Evolutionary conservation across 2,113 vertebrate species (phyloP).

Genomic region (Elachura formosa): DNA sequence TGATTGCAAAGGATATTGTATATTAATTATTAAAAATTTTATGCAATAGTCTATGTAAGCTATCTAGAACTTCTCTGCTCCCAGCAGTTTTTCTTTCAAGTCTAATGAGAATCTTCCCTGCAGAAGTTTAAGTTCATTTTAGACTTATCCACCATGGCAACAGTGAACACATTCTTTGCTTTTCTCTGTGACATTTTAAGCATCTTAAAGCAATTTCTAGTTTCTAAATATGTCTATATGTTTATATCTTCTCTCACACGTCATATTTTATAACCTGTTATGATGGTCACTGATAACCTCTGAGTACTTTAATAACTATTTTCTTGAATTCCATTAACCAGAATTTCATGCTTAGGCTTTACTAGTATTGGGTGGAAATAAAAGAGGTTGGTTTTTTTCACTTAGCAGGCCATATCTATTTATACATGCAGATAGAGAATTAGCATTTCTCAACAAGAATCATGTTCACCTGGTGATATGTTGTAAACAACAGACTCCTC

Average conservation of each 20-base stretch:
- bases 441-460: background rate
- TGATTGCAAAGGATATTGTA: background rate
- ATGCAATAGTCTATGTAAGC: background rate
- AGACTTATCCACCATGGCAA: background rate
- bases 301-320: background rate
- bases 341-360: background rate
- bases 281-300: background rate
- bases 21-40: background rate
- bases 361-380: background rate
- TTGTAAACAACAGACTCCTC: background rate
- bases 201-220: background rate
- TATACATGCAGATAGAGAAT: background rate
- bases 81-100: background rate
- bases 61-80: background rate
- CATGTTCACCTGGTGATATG: background rate
- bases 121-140: background rate
- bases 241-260: background rate
- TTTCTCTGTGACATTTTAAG: background rate
- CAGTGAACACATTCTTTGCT: background rate
- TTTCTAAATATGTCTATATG: background rate
- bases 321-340: background rate
- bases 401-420: background rate
- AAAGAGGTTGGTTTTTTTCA: background rate
- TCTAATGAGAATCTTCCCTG: background rate
- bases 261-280: background rate